Conservation (phyloP, 1,140 invertebrate species). For the Lasioglossum albipes region DNA sequence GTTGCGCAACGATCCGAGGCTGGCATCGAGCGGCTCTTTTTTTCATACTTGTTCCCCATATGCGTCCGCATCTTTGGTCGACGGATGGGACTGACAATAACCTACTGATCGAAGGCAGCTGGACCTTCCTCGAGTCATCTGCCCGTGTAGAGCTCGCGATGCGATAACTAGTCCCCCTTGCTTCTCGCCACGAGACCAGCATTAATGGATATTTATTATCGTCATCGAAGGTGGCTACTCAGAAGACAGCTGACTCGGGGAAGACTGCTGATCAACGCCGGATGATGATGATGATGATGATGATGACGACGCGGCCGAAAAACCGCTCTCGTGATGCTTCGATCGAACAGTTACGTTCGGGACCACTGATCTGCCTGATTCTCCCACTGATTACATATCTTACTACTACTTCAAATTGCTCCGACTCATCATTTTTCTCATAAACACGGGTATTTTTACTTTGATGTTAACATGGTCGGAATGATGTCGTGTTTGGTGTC, state of each 20-base stretch:
- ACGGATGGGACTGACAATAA: constrained; percentile 68
- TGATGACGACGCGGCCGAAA: constrained; percentile 39
- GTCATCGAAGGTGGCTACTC: constrained; percentile 68
- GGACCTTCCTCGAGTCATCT: constrained; percentile 75
- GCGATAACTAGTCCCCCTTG: constrained; percentile 73
- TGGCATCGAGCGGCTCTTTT: not conserved
- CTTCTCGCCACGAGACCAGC: constrained; percentile 59
- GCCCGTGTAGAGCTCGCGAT: constrained; percentile 71
- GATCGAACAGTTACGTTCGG: not conserved
- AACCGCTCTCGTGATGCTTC: too few relatives aligned
- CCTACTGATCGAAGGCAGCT: constrained; percentile 75
- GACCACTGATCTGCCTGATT: too few relatives aligned
- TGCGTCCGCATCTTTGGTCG: constrained; percentile 38
- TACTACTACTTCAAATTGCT: too few relatives aligned
- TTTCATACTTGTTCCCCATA: constrained; percentile 40
- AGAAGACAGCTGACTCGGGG: constrained; percentile 72
- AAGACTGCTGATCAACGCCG: constrained; percentile 55
- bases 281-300: constrained; percentile 49
- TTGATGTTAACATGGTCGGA: too few relatives aligned
- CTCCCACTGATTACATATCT: too few relatives aligned
- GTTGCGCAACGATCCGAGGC: not conserved
- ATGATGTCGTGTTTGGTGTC: too few relatives aligned
- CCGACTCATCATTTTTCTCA: too few relatives aligned
- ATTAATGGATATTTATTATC: constrained; percentile 78
- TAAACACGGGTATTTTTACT: too few relatives aligned